Percentiles rank a stretch among this genome's conserved stretches.
Evolutionary conservation across 2,113 vertebrate species (phyloP).

Genomic region (Willisornis vidua): DNA sequence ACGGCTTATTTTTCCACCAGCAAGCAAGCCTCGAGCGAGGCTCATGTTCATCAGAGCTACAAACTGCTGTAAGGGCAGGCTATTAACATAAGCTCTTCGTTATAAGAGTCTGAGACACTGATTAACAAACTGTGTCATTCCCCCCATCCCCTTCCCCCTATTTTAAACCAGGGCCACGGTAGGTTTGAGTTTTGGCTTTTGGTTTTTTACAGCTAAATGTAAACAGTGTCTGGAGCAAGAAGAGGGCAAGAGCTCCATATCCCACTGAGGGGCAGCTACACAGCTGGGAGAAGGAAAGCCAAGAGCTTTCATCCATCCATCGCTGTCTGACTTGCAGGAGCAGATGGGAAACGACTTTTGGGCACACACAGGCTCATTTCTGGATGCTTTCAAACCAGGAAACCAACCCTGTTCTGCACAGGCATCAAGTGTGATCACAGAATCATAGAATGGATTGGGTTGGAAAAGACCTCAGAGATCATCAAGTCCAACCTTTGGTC

Average conservation of each 20-base stretch:
- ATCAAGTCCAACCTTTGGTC: too few species aligned
- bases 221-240: neutral
- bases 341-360: neutral
- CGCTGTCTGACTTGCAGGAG: rapidly evolving
- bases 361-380: neutral
- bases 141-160: neutral
- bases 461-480: too few species aligned
- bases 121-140: neutral
- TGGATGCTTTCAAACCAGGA: neutral
- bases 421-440: neutral
- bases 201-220: neutral
- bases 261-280: neutral
- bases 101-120: neutral
- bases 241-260: rapidly evolving
- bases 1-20: neutral
- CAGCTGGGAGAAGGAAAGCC: neutral
- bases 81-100: neutral
- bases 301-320: neutral
- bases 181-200: neutral
- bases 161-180: neutral
- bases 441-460: too few species aligned
- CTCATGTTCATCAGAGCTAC: neutral
- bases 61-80: neutral
- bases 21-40: neutral
- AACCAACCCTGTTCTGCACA: rapidly evolving